phyloP scores from a whole-genome alignment of 2,113 vertebrate species.

The Ciconia stormi region DNA sequence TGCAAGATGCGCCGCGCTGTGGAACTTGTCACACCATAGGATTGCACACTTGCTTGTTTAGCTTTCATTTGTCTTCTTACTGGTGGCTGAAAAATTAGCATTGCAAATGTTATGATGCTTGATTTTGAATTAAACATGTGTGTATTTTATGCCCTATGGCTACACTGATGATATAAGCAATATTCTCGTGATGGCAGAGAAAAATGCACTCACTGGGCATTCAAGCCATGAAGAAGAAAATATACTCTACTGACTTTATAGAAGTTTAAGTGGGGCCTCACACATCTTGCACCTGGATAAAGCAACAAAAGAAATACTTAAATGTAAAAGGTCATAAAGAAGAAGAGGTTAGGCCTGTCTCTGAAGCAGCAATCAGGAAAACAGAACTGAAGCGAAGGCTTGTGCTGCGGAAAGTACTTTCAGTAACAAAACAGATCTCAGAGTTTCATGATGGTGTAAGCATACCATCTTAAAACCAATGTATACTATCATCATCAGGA shows the following conservation, averaged over 20 bases:
- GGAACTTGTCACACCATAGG: constrained; percentile 92
- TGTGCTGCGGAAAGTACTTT: not conserved
- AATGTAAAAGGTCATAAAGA: not conserved
- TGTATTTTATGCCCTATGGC: not conserved
- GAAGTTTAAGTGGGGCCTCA: not conserved
- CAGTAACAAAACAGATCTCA: not conserved
- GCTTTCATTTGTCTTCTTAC: constrained; percentile 93
- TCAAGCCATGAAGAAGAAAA: not conserved
- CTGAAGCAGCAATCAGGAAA: not conserved
- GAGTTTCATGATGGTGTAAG: not conserved
- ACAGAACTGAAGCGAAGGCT: not conserved
- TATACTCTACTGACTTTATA: not conserved
- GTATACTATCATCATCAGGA: not conserved
- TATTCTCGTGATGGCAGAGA: not conserved
- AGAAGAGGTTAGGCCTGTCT: not conserved
- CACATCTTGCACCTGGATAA: not conserved
- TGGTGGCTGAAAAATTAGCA: constrained; percentile 79
- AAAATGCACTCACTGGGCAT: not conserved
- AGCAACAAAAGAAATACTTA: not conserved
- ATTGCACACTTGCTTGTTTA: constrained; percentile 84
- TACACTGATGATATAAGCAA: not conserved
- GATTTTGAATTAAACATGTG: not conserved
- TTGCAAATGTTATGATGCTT: not conserved
- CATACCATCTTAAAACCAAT: not conserved
- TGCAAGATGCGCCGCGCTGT: constrained; percentile 93